phyloP scores from a whole-genome alignment of 2,888 invertebrate species.

The Caenorhabditis japonica region DNA sequence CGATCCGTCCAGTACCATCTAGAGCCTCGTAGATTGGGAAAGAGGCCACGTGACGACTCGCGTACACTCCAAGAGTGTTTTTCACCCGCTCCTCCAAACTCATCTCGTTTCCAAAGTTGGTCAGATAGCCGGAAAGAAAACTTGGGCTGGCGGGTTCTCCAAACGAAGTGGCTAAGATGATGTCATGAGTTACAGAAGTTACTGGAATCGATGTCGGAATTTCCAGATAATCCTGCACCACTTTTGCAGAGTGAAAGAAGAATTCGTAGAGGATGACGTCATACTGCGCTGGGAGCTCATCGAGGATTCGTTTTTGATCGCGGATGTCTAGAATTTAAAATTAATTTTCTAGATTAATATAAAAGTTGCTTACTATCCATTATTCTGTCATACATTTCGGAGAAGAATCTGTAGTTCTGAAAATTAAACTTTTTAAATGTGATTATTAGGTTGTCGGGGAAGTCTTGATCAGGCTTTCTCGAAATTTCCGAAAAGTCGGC shows the following conservation, averaged over 20 bases:
- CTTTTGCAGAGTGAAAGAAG: neutral
- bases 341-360: neutral
- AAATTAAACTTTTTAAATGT: too few species aligned
- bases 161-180: too few species aligned
- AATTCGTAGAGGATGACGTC: constrained; percentile 15
- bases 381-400: neutral
- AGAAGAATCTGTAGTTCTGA: neutral
- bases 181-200: too few species aligned
- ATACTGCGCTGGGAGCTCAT: neutral
- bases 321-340: neutral
- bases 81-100: constrained; percentile 17
- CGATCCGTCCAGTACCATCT: neutral
- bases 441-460: too few species aligned
- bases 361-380: neutral
- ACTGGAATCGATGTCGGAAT: constrained; percentile 5
- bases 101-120: constrained; percentile 25
- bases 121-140: constrained; percentile 25
- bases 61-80: too few species aligned
- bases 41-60: neutral
- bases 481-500: too few species aligned
- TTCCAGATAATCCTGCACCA: constrained; percentile 2
- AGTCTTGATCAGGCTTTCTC: too few species aligned
- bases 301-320: neutral
- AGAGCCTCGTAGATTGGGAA: neutral
- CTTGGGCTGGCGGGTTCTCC: too few species aligned